Conservation (phyloP, 2,113 vertebrate genomes). For the Rynchops niger region DNA sequence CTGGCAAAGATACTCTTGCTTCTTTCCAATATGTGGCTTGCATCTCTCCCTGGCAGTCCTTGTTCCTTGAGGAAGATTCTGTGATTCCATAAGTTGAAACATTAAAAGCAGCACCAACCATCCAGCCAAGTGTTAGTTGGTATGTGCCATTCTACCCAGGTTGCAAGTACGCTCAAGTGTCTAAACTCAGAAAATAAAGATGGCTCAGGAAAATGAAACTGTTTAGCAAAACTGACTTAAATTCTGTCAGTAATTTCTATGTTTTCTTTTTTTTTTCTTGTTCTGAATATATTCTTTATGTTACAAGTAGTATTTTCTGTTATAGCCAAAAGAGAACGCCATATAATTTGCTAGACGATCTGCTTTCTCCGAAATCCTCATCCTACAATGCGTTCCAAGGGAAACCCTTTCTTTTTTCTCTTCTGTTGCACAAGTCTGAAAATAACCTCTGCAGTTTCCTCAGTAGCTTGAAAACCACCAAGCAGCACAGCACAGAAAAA, state of each 20-base stretch:
- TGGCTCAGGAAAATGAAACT: neutral
- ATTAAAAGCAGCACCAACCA: neutral
- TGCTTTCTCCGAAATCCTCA: neutral
- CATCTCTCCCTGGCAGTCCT: neutral
- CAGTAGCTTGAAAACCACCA: neutral
- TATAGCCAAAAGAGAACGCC: rapidly evolving
- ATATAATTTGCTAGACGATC: neutral
- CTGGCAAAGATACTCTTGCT: neutral
- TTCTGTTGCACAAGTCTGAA: neutral
- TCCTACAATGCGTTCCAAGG: neutral
- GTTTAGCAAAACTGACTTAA: neutral
- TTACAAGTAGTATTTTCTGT: neutral
- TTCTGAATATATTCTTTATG: neutral
- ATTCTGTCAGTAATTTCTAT: neutral
- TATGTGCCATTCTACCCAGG: neutral
- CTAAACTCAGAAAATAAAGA: neutral
- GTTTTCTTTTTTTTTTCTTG: neutral
- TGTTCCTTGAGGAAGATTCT: neutral
- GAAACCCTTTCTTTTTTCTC: neutral
- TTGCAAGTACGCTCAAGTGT: neutral
- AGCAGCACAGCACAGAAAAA: neutral
- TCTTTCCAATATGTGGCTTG: neutral
- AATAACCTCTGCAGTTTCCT: neutral
- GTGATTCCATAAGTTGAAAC: neutral
- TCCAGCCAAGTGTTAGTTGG: neutral